These are phyloP conservation scores for Tinea pellionella DNA, from an alignment of 2,888 invertebrate genomes.

Conservation along the genomic window DNA sequence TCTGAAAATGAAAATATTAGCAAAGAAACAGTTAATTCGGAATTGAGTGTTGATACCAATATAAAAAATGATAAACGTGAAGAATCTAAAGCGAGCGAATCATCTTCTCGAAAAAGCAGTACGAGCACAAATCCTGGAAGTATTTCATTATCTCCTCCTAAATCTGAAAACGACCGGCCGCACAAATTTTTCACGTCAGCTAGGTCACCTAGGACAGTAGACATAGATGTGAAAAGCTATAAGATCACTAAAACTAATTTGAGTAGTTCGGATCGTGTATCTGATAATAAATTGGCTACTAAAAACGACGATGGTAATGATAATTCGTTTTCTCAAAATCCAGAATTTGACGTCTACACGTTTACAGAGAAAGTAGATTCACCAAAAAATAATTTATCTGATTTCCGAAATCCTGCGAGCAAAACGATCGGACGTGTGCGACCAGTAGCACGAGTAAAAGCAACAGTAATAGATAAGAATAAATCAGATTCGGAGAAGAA, in stretches of 20 bases:
- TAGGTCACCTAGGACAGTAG: slow-evolving; percentile 53
- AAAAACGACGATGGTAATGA: slow-evolving; percentile 50
- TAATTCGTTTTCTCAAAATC: slow-evolving; percentile 47
- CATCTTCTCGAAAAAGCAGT: not conserved
- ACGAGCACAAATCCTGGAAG: not conserved
- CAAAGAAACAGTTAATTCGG: not conserved
- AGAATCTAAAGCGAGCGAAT: not conserved
- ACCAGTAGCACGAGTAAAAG: slow-evolving; percentile 62
- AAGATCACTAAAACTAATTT: slow-evolving; percentile 61
- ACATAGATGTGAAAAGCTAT: slow-evolving; percentile 57
- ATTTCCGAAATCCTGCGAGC: slow-evolving; percentile 48
- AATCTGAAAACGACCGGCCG: slow-evolving; percentile 50
- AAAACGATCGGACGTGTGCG: slow-evolving; percentile 57
- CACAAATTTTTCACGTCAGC: slow-evolving; percentile 60
- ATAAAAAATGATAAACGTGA: slow-evolving; percentile 13
- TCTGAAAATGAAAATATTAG: slow-evolving; percentile 30
- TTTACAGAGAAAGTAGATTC: slow-evolving; percentile 63
- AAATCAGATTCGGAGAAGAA: slow-evolving; percentile 52
- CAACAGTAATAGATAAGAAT: slow-evolving; percentile 55
- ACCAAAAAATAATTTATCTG: slow-evolving; percentile 56
- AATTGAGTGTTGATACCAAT: not conserved
- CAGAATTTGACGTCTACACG: slow-evolving; percentile 60
- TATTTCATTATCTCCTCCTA: slow-evolving; percentile 19
- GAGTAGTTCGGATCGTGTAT: slow-evolving; percentile 51
- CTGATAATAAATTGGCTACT: slow-evolving; percentile 44